Base-by-base conservation (phyloP, 1,140 invertebrate species). In the Pomacea maculata region DNA sequence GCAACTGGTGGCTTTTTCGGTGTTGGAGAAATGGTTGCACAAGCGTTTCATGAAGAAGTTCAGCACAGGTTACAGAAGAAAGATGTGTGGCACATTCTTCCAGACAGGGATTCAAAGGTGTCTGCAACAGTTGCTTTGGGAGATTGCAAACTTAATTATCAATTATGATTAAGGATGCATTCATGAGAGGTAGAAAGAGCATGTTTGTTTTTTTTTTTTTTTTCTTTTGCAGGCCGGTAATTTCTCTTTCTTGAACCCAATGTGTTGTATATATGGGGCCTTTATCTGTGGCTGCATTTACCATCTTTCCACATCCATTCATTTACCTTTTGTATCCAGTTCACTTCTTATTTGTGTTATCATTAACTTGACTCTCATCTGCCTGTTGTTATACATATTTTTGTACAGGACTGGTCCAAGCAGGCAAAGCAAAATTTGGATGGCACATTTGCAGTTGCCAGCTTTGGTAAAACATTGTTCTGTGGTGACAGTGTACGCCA, bases 1-100 rank as follows among this genome's bases (percentile, higher is more conserved):
- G 88, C 89, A 29, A 92, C 91, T 19, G 89, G 90, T 76, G 91
- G 91, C 11, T 88, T 86, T 78, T 87, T 85, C 83, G 91, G 91
- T 11, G 85, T 87, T 29, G 87, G 87, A 65, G 87, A 92, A 63
- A 80, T 87, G 8, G 85, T 91, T 19, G 85, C 65, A 77, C 82
- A 82, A 80, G 80, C 65, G 84, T 92, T 86, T 79, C 80, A 77
- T 76, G 82, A 86, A 29, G 84, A 85, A 71, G 57, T 65, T 21
- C 77, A 82, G 70, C 74, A 21, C 57, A 55, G 79, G 29, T 70
- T 55, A 34, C 79, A 79, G 34, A 71, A 80, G 4, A 29, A 79
- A 57, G 80, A 80, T 57, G 82, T 87, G 19, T 88, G 86, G 85
- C 87, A 88, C 76, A 79, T 88, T 34, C 75, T 88, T 45, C 87